Conservation (phyloP, 2,888 invertebrate genomes). For the Melieria crassipennis region DNA sequence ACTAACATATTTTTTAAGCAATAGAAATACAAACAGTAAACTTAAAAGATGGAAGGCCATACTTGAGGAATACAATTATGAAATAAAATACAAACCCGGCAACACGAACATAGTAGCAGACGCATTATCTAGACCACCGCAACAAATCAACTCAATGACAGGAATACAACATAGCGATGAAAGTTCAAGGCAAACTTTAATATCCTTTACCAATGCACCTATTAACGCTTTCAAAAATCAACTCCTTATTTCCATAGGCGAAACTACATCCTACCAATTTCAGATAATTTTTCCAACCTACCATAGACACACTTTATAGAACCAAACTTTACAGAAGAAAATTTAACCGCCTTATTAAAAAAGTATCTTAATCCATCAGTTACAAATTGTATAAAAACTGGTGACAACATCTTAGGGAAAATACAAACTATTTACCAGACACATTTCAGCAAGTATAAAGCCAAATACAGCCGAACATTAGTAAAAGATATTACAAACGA, state of each 20-base stretch:
- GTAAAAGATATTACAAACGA: slow-evolving; percentile 2
- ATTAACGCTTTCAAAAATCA: slow-evolving; percentile 25
- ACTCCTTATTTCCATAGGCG: slow-evolving; percentile 8
- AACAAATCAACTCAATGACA: slow-evolving; percentile 13
- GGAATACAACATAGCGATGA: slow-evolving; percentile 8
- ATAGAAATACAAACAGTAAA: slow-evolving; percentile 30
- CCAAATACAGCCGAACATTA: slow-evolving; percentile 9
- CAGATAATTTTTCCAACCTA: slow-evolving; percentile 31
- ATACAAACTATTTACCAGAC: slow-evolving; percentile 22
- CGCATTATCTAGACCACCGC: slow-evolving; percentile 17
- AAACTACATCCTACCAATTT: slow-evolving; percentile 7
- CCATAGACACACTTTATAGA: slow-evolving; percentile 27
- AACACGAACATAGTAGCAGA: slow-evolving; percentile 30
- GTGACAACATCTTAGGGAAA: slow-evolving; percentile 26
- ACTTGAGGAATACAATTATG: slow-evolving; percentile 34
- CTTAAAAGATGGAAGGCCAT: slow-evolving; percentile 34
- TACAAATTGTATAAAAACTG: slow-evolving; percentile 26
- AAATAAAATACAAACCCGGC: slow-evolving; percentile 28
- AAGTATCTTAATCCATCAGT: slow-evolving; percentile 30
- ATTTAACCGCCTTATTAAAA: neutral
- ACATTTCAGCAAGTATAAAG: slow-evolving; percentile 20
- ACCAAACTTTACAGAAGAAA: slow-evolving; percentile 6
- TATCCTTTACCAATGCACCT: slow-evolving; percentile 13
- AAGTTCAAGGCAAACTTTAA: slow-evolving; percentile 12
- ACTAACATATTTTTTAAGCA: slow-evolving; percentile 22